Evolutionary conservation across 2,113 vertebrate genomes (phyloP), one percentile per base, ranked within the genome.

Genomic region (Menidia beryllina): DNA sequence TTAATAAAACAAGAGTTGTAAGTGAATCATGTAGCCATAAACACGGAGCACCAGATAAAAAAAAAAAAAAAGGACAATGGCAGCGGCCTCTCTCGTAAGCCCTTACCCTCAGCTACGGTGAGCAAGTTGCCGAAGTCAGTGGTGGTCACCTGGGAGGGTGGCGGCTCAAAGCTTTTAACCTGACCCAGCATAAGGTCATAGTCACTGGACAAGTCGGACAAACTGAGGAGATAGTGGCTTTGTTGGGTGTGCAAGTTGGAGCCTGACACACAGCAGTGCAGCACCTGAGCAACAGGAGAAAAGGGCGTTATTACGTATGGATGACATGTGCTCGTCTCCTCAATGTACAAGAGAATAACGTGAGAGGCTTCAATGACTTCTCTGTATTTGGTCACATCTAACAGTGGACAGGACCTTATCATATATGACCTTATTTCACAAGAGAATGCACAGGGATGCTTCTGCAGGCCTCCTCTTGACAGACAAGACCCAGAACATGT

Each of bases 201-300:
- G 74, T 96, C 95, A 3, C 92, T 82, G 52, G 93, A 96, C 73
- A 99, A 89, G 86, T 99, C 97, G 0, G 97, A 95, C 83, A 99
- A 91, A 49, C 94, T 97, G 85, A 99, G 88, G 39, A 96, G 94
- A 13, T 97, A 97, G 87, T 96, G 96, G 89, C 96, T 98, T 81
- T 98, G 97, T 67, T 98, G 97, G 2, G 93, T 96, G 47, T 97
- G 96, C 0, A 96, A 94, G 86, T 92, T 96, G 41, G 97, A 98
- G 65, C 97, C 96, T 0, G 95, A 96, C 66, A 98, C 95, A 38
- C 98, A 99, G 65, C 96, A 97, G 89, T 98, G 96, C 24, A 99
- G 92, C 70, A 99, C 96, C 98, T 99, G 86, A 3, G 39, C 78
- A 17, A 66, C 17, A 66, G n/a, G 23, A 58, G 19, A 1, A 34